Evolutionary conservation across 2,888 invertebrate genomes (phyloP).

Genomic region (Rhorus exstirpatorius): DNA sequence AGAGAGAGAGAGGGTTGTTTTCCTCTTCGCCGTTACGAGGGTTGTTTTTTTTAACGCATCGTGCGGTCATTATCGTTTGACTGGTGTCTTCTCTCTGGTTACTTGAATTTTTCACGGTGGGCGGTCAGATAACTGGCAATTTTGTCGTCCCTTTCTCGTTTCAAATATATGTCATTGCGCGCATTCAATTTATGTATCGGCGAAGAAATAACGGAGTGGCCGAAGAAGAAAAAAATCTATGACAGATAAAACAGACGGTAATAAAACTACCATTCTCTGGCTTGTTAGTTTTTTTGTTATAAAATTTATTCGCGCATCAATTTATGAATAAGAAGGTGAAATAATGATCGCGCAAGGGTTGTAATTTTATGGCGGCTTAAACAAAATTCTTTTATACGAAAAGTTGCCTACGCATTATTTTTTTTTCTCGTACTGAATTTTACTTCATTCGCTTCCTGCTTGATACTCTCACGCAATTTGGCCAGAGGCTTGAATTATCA

Average conservation of each 20-base stretch:
- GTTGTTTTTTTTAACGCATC: conserved; percentile 46
- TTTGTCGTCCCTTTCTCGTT: background rate
- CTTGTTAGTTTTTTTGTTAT: too few species aligned
- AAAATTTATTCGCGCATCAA: too few species aligned
- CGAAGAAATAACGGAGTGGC: background rate
- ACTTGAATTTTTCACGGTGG: conserved; percentile 35
- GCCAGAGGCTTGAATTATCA: conserved; percentile 45
- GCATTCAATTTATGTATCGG: background rate
- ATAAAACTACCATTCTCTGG: too few species aligned
- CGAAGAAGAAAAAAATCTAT: too few species aligned
- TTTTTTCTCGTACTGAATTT: background rate
- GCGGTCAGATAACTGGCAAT: background rate
- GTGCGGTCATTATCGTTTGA: conserved; percentile 55
- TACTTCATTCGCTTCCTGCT: background rate
- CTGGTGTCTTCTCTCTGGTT: conserved; percentile 11
- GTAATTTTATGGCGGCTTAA: too few species aligned
- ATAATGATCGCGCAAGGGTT: too few species aligned
- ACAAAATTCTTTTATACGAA: too few species aligned
- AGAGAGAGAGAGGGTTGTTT: conserved; percentile 33
- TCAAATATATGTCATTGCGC: background rate
- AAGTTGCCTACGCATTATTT: background rate
- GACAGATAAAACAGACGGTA: too few species aligned
- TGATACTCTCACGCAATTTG: conserved; percentile 16
- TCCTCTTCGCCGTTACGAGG: conserved; percentile 31
- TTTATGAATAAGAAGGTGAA: too few species aligned